These are phyloP conservation scores for Rhinichthys osculus DNA, from an alignment of 2,797 vertebrate genomes.

Conservation along the genomic window DNA sequence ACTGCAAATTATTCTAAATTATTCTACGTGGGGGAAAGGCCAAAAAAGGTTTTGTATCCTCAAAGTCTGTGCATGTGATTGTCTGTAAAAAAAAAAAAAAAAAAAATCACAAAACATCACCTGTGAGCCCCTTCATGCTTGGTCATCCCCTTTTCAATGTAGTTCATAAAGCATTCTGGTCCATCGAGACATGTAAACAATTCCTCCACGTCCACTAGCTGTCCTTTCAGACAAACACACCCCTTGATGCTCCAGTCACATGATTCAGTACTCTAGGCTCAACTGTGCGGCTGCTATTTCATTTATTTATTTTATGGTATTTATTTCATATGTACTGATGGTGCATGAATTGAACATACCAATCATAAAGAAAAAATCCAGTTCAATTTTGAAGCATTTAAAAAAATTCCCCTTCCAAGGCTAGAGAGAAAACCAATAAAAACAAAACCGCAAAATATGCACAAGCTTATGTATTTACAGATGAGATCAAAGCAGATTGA, in stretches of 20 bases:
- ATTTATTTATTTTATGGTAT: background rate
- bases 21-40: background rate
- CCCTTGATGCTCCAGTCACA: background rate
- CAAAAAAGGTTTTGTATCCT: background rate
- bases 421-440: background rate
- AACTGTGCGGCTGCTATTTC: background rate
- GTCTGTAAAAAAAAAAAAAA: background rate
- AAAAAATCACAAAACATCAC: background rate
- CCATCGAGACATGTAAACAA: background rate
- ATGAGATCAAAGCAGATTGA: background rate
- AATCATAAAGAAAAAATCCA: background rate
- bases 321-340: background rate
- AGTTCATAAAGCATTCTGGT: background rate
- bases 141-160: conserved; percentile 24
- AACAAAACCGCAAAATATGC: background rate
- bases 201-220: background rate
- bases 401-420: background rate
- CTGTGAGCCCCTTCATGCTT: background rate
- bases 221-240: background rate
- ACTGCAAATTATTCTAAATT: background rate
- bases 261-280: background rate
- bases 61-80: background rate
- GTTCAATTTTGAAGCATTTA: background rate
- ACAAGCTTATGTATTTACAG: background rate
- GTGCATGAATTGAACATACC: background rate